phyloP scores from a whole-genome alignment of 1,140 invertebrate genomes.

The Eumeta japonica region DNA sequence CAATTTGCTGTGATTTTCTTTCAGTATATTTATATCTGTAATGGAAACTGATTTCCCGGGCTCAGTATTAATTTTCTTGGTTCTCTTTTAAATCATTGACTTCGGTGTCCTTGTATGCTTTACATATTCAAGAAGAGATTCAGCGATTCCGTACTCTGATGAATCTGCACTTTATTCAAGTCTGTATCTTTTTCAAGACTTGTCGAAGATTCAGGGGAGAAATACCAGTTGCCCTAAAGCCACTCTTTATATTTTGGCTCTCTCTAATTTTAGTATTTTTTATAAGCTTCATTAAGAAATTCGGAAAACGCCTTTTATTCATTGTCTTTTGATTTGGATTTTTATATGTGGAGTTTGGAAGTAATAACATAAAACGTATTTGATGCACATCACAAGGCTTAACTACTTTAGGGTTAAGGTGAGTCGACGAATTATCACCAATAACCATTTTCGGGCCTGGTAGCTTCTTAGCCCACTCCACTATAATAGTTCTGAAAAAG shows the following conservation, averaged over 20 bases:
- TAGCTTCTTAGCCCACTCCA: neutral
- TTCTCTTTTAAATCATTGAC: too few relatives aligned
- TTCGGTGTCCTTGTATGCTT: too few relatives aligned
- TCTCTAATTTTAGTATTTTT: neutral
- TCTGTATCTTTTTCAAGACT: too few relatives aligned
- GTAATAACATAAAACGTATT: neutral
- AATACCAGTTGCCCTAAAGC: constrained; percentile 1
- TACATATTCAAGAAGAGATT: too few relatives aligned
- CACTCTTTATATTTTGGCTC: too few relatives aligned
- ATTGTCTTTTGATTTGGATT: neutral
- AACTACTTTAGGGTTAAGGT: neutral
- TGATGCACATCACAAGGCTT: neutral
- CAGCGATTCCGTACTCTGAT: too few relatives aligned
- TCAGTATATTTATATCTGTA: too few relatives aligned
- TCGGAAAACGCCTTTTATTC: neutral
- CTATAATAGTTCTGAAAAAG: neutral
- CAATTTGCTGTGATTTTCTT: too few relatives aligned
- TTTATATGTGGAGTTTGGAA: neutral
- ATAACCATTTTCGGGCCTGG: neutral
- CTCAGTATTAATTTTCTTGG: too few relatives aligned
- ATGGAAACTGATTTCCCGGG: too few relatives aligned
- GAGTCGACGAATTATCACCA: neutral
- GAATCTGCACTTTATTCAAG: too few relatives aligned
- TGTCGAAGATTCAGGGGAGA: too few relatives aligned
- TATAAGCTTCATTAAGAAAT: neutral